A percentile compares a stretch with the other conserved stretches of the same genome.
Evolutionary conservation across 2,797 vertebrate genomes (phyloP).

Genomic region (Phylloscopus collybita): DNA sequence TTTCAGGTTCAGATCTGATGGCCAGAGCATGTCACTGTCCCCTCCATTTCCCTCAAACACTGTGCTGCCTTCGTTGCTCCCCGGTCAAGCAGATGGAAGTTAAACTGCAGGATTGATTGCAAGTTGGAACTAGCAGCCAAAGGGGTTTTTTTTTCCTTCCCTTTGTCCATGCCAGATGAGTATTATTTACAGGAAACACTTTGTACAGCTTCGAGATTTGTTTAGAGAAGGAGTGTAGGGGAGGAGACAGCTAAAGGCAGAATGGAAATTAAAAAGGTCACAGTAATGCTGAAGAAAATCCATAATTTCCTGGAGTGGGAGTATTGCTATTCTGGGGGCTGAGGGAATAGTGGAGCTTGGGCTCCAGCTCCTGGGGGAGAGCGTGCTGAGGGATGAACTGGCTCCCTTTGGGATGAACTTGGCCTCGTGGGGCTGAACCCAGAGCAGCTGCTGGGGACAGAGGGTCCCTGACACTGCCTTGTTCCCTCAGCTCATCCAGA

Average conservation of each 20-base stretch:
- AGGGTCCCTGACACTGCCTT: not conserved
- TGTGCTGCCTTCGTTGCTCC: not conserved
- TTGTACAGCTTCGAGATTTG: slow-evolving; percentile 25
- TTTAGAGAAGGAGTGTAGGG: slow-evolving; percentile 51
- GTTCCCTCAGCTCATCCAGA: not conserved
- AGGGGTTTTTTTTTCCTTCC: not conserved
- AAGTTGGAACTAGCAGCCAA: slow-evolving; percentile 37
- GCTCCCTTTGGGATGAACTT: not conserved
- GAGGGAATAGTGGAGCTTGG: not conserved
- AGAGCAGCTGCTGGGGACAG: not conserved
- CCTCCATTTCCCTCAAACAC: not conserved
- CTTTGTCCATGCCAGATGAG: slow-evolving; percentile 32
- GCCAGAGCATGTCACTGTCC: not conserved
- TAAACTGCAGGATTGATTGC: not conserved
- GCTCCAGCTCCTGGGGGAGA: not conserved
- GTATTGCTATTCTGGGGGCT: not conserved
- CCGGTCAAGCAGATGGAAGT: not conserved
- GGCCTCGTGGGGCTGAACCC: not conserved
- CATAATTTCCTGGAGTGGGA: slow-evolving; percentile 57
- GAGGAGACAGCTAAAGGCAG: slow-evolving; percentile 48
- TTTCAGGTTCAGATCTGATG: not conserved
- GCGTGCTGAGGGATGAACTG: not conserved
- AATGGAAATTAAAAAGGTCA: slow-evolving; percentile 56
- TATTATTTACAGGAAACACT: slow-evolving; percentile 61
- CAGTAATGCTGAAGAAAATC: slow-evolving; percentile 5